phyloP scores from a whole-genome alignment of 2,113 vertebrate species.

The Lamprotornis superbus region DNA sequence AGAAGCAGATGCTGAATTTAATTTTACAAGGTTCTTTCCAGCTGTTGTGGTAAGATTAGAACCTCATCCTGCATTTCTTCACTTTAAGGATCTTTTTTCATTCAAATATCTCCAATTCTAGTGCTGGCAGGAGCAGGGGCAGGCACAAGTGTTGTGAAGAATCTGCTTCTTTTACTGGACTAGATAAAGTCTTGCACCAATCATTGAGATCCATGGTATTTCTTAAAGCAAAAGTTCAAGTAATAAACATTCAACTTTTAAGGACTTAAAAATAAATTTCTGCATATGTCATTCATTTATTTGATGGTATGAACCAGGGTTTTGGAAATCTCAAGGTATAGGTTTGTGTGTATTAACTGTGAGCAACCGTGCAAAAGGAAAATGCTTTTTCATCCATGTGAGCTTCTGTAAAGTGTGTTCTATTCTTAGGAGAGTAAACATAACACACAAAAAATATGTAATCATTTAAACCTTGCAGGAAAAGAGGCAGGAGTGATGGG shows the following conservation, averaged over 20 bases:
- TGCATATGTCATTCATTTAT: not conserved
- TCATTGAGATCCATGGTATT: not conserved
- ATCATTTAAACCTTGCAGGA: constrained; percentile 36
- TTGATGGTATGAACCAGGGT: not conserved
- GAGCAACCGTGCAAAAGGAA: constrained; percentile 2
- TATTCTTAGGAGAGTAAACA: constrained; percentile 56
- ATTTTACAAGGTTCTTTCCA: not conserved
- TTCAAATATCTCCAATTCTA: not conserved
- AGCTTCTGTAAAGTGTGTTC: constrained; percentile 27
- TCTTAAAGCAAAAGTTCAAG: not conserved
- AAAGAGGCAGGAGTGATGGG: not conserved
- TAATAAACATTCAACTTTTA: not conserved
- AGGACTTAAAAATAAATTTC: not conserved
- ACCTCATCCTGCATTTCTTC: not conserved
- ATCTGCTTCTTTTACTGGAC: not conserved
- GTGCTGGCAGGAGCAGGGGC: not conserved
- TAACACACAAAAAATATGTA: not conserved
- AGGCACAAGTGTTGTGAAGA: not conserved
- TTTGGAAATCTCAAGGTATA: not conserved
- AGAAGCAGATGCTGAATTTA: not conserved
- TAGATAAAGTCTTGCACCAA: not conserved
- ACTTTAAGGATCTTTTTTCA: not conserved
- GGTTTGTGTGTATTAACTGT: not conserved
- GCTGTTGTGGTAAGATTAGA: not conserved
- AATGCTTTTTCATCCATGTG: constrained; percentile 42